Evolutionary conservation across 2,113 vertebrate genomes (phyloP).

Genomic region (Actinemys pallida): DNA sequence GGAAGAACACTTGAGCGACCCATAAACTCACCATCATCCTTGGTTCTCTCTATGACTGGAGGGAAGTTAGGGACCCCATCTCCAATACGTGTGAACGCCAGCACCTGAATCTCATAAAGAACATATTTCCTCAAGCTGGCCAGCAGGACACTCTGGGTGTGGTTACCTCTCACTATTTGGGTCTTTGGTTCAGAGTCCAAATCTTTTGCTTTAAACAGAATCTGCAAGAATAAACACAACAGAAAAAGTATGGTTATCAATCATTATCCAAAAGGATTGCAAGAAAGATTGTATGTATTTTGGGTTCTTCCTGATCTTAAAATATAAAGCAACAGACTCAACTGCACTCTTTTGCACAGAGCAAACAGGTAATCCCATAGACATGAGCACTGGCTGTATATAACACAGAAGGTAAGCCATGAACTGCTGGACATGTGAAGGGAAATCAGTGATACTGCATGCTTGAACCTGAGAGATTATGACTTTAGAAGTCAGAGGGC

Average conservation of each 20-base stretch:
- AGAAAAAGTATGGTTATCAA: accelerated
- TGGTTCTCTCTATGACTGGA: slow-evolving; percentile 85
- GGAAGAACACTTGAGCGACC: neutral
- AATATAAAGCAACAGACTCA: neutral
- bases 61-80: slow-evolving; percentile 88
- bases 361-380: neutral
- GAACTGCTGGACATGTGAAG: neutral
- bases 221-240: slow-evolving; percentile 68
- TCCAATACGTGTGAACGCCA: slow-evolving; percentile 91
- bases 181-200: slow-evolving; percentile 79
- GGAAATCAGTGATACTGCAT: neutral
- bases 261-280: accelerated
- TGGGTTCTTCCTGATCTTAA: neutral
- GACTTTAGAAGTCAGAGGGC: neutral
- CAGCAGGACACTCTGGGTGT: slow-evolving; percentile 84
- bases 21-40: slow-evolving; percentile 88
- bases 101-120: slow-evolving; percentile 88
- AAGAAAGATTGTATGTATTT: accelerated
- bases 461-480: neutral
- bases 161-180: slow-evolving; percentile 85
- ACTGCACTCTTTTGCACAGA: neutral
- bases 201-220: slow-evolving; percentile 85
- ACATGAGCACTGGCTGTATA: neutral
- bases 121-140: slow-evolving; percentile 85
- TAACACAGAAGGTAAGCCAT: neutral